Evolutionary conservation across 2,797 vertebrate species (phyloP).

Genomic region (Pyrocephalus nanus): DNA sequence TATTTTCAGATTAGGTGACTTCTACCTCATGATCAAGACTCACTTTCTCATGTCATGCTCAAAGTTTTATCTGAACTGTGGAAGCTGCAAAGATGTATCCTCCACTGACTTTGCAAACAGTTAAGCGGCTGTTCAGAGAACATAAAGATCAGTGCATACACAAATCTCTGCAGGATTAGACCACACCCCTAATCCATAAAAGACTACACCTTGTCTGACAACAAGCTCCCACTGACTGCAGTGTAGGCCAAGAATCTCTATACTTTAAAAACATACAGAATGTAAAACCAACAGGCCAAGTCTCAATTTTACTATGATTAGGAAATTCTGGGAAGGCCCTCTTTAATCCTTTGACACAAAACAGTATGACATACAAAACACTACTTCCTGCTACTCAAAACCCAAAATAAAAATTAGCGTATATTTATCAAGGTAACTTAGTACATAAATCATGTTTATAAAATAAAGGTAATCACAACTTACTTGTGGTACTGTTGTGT

Average conservation of each 20-base stretch:
- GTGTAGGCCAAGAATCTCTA: not conserved
- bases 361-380: not conserved
- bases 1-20: not conserved
- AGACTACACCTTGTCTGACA: not conserved
- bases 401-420: not conserved
- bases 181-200: not conserved
- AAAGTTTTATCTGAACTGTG: not conserved
- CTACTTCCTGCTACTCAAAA: not conserved
- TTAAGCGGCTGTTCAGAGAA: not conserved
- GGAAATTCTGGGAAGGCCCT: not conserved
- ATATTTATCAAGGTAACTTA: not conserved
- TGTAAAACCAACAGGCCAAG: not conserved
- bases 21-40: not conserved
- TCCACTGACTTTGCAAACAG: not conserved
- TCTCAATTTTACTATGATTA: not conserved
- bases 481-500: conserved; percentile 94
- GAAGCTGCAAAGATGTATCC: not conserved
- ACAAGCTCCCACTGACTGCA: not conserved
- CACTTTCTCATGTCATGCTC: not conserved
- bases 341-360: not conserved
- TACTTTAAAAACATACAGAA: not conserved
- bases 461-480: conserved; percentile 25
- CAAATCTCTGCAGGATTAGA: not conserved
- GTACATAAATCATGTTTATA: not conserved
- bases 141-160: not conserved